Percentiles rank a stretch among this genome's conserved stretches.
These are phyloP conservation scores for Toxotes lorentzi DNA, from an alignment of 2,797 vertebrate species.

Conservation along the genomic window DNA sequence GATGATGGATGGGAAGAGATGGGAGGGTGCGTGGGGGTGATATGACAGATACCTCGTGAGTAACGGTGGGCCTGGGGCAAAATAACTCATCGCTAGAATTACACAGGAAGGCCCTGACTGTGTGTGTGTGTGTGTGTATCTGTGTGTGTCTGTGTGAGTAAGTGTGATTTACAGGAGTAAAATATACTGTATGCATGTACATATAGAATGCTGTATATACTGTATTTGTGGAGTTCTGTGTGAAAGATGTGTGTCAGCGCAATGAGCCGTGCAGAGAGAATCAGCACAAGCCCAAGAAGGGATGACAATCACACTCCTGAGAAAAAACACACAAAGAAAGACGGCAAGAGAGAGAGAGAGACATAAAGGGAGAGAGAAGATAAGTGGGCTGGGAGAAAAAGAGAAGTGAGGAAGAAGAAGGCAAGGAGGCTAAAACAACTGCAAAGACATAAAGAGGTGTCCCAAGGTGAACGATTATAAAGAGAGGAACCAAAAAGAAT, in stretches of 20 bases:
- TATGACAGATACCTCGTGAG: conserved; percentile 71
- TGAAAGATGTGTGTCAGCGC: conserved; percentile 25
- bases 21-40: conserved; percentile 50
- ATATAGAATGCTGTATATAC: not conserved
- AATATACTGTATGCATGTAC: not conserved
- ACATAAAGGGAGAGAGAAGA: not conserved
- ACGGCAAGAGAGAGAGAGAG: not conserved
- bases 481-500: not conserved
- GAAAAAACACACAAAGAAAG: not conserved
- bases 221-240: not conserved
- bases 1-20: conserved; percentile 60
- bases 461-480: conserved; percentile 20
- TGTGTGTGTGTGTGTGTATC: not conserved
- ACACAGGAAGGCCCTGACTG: conserved; percentile 46
- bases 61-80: conserved; percentile 66
- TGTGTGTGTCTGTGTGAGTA: conserved; percentile 1
- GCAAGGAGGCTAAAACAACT: conserved; percentile 28
- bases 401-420: conserved; percentile 17
- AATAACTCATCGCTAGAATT: conserved; percentile 70
- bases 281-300: not conserved
- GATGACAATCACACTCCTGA: conserved; percentile 24
- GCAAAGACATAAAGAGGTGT: conserved; percentile 40
- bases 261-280: conserved; percentile 21
- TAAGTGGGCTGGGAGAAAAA: conserved; percentile 13
- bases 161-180: conserved; percentile 1